Conservation (phyloP, 2,113 vertebrate genomes). For the Calidris pygmaea region DNA sequence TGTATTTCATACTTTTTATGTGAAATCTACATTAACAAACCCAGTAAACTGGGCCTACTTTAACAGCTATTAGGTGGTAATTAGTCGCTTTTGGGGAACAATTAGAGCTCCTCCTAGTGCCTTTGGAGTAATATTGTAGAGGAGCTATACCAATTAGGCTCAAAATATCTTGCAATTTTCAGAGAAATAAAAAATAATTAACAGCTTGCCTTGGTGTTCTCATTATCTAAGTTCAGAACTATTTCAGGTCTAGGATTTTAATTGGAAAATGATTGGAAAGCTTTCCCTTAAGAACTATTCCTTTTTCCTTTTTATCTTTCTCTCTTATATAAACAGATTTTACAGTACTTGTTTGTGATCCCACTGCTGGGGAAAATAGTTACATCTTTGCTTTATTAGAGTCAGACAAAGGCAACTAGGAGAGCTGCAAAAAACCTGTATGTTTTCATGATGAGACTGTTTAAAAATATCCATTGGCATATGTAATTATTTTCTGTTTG, state of each 20-base stretch:
- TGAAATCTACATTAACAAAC: neutral
- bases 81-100: slow-evolving; percentile 14
- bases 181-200: slow-evolving; percentile 54
- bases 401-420: neutral
- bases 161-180: slow-evolving; percentile 41
- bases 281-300: slow-evolving; percentile 22
- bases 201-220: slow-evolving; percentile 19
- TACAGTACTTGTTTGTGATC: neutral
- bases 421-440: neutral
- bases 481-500: neutral
- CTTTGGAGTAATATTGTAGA: neutral
- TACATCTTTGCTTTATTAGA: neutral
- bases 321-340: neutral
- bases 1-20: neutral
- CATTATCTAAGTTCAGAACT: slow-evolving; percentile 11
- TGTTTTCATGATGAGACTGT: neutral
- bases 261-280: slow-evolving; percentile 25
- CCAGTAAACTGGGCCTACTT: neutral
- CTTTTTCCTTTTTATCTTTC: neutral
- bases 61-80: neutral
- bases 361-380: neutral
- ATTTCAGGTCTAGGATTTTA: slow-evolving; percentile 5
- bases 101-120: slow-evolving; percentile 46
- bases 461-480: neutral
- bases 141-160: neutral